These are phyloP conservation scores for Steatornis caripensis DNA, from an alignment of 2,113 vertebrate genomes.

Conservation along the genomic window DNA sequence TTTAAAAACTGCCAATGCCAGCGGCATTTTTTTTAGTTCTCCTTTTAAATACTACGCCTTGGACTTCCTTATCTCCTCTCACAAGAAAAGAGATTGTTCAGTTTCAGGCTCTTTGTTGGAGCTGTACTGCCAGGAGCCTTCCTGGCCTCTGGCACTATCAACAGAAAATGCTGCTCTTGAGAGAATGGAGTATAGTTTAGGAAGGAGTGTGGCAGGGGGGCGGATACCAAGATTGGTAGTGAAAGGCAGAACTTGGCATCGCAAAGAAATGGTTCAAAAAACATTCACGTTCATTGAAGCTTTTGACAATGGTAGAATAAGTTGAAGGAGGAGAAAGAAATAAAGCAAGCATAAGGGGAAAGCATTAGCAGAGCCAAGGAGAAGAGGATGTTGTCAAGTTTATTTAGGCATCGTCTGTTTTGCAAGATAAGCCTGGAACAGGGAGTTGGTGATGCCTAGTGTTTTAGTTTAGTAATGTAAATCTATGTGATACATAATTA, in stretches of 20 bases:
- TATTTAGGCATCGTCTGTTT: not conserved
- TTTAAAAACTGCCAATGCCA: not conserved
- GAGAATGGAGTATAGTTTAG: not conserved
- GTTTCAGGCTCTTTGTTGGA: not conserved
- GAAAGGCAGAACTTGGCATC: not conserved
- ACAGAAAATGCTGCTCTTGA: not conserved
- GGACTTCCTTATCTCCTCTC: not conserved
- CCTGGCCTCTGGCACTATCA: conserved; percentile 32
- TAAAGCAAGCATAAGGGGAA: not conserved
- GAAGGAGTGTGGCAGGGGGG: not conserved
- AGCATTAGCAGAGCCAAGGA: not conserved
- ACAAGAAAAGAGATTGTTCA: not conserved
- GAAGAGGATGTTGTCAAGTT: not conserved
- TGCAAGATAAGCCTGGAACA: not conserved
- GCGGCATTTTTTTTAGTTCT: not conserved
- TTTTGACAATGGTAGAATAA: not conserved
- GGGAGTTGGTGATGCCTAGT: not conserved
- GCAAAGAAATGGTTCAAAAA: not conserved
- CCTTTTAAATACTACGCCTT: not conserved
- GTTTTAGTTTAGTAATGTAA: not conserved
- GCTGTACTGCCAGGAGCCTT: not conserved
- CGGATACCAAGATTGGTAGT: not conserved
- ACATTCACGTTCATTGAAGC: not conserved
- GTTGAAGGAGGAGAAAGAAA: not conserved
- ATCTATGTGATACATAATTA: not conserved